Conservation (phyloP, 2,888 invertebrate species). For the Lepidocyrtoides sp. region DNA sequence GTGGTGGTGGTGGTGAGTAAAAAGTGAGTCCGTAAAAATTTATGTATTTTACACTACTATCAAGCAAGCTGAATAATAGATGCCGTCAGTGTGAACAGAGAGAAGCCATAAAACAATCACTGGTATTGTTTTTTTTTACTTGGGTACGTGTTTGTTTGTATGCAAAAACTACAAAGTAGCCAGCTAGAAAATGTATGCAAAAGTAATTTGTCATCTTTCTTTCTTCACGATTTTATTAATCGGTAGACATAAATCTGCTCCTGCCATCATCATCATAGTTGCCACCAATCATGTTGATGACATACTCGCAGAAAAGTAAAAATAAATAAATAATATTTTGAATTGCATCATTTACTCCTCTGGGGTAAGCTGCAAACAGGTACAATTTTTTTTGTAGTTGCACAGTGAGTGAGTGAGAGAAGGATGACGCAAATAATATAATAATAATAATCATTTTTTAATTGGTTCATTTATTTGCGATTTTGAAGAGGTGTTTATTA, state of each 20-base stretch:
- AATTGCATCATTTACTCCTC: slow-evolving; percentile 8
- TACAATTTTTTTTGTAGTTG: neutral
- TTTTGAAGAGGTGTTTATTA: slow-evolving; percentile 52
- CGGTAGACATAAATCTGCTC: slow-evolving; percentile 48
- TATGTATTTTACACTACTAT: neutral
- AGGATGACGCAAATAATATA: neutral
- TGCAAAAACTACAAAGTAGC: neutral
- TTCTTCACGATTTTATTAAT: slow-evolving; percentile 57
- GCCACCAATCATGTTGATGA: slow-evolving; percentile 10
- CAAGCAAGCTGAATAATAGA: neutral
- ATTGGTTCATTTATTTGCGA: slow-evolving; percentile 14
- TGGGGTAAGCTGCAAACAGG: slow-evolving; percentile 12
- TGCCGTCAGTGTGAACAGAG: slow-evolving; percentile 13
- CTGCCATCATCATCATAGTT: neutral
- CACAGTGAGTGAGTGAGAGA: neutral
- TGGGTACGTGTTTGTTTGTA: neutral
- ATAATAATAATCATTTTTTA: slow-evolving; percentile 14
- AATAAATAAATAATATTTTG: slow-evolving; percentile 17
- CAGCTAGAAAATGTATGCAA: neutral
- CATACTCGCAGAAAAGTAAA: slow-evolving; percentile 34
- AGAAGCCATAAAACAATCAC: slow-evolving; percentile 40
- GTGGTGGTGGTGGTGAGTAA: neutral
- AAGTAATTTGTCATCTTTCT: slow-evolving; percentile 57
- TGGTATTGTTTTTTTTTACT: slow-evolving; percentile 5
- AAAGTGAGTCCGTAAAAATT: slow-evolving; percentile 34